Evolutionary conservation across 2,113 vertebrate genomes (phyloP).

Genomic region (Hippocampus barbouri): DNA sequence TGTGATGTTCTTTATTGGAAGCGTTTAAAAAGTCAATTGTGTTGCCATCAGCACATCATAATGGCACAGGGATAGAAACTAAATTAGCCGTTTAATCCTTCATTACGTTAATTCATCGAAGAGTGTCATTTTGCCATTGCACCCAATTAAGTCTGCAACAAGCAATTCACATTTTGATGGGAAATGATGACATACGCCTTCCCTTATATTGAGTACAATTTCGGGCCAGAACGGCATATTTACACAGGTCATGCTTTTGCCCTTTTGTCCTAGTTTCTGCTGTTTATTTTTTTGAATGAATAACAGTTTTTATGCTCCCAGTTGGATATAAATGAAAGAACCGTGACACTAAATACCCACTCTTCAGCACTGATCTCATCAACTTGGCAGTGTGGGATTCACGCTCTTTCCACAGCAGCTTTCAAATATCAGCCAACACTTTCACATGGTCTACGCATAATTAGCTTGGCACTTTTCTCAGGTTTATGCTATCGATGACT

Average conservation of each 20-base stretch:
- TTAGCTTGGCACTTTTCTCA: slow-evolving; percentile 30
- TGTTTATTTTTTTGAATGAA: no score
- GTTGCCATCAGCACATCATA: background rate
- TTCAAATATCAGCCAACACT: slow-evolving; percentile 21
- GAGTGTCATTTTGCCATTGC: background rate
- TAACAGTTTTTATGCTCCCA: no score
- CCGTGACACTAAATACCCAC: no score
- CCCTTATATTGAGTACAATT: no score
- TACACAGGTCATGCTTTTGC: background rate
- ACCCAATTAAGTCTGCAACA: background rate
- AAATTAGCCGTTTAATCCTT: background rate
- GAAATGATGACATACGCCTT: background rate
- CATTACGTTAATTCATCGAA: background rate
- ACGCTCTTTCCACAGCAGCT: background rate
- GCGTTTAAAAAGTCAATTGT: background rate
- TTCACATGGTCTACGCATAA: slow-evolving; percentile 10
- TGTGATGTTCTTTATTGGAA: no score
- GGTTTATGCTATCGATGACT: slow-evolving; percentile 16
- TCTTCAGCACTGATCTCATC: no score
- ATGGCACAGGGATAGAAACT: background rate
- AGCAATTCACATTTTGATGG: background rate
- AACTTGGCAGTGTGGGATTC: slow-evolving; percentile 4
- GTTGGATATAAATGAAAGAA: no score
- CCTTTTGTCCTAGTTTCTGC: background rate
- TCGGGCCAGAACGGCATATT: no score